These are phyloP conservation scores for Psittacula cyanocephala DNA, from an alignment of 2,113 vertebrate species.

Conservation along the genomic window DNA sequence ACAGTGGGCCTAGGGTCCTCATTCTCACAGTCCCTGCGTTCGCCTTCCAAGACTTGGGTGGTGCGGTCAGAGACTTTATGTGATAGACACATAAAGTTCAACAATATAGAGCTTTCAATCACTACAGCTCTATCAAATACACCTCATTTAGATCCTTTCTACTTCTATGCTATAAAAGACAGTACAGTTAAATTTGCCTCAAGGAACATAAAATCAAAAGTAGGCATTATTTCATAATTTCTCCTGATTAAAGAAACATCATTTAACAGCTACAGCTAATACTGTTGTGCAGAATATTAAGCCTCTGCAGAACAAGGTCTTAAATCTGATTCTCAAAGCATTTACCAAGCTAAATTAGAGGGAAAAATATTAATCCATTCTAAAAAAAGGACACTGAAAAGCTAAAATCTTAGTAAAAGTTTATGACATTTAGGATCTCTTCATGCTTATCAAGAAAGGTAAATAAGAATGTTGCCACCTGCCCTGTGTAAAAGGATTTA, in stretches of 20 bases:
- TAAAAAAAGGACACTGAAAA: neutral
- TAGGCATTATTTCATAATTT: neutral
- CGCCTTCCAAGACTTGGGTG: too few relatives aligned
- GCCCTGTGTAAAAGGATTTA: neutral
- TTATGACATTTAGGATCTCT: neutral
- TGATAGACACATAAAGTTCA: neutral
- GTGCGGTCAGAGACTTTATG: too few relatives aligned
- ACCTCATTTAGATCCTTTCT: neutral
- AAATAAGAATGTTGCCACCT: neutral
- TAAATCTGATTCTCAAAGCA: neutral
- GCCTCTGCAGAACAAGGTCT: neutral
- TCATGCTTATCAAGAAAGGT: neutral
- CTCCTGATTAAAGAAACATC: neutral
- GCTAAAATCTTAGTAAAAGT: neutral
- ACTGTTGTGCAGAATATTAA: neutral
- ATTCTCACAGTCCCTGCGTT: too few relatives aligned
- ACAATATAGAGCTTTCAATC: neutral
- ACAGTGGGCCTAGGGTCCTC: too few relatives aligned
- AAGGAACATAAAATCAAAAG: neutral
- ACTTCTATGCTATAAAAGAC: neutral
- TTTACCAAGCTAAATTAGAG: neutral
- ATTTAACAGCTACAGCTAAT: conserved; percentile 28
- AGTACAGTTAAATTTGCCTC: neutral
- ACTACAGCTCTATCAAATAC: neutral
- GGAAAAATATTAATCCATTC: neutral